Conservation (phyloP, 1,140 invertebrate genomes). For the Zaprionus taronus region DNA sequence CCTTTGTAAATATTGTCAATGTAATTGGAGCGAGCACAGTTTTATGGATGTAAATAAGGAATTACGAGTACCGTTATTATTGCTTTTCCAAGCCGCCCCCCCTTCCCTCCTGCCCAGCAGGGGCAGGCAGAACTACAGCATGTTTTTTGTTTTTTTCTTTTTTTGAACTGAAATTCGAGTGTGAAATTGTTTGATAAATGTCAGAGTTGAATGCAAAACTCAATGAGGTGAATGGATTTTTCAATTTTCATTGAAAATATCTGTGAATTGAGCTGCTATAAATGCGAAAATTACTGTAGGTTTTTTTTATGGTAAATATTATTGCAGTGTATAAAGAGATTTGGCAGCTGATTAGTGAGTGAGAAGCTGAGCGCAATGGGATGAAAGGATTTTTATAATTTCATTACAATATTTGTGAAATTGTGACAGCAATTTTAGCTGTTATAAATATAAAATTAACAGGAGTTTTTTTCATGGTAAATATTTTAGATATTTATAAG, state of each 20-base stretch:
- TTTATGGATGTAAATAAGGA: conserved; percentile 42
- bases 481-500: no score
- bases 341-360: not conserved
- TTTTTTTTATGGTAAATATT: not conserved
- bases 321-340: not conserved
- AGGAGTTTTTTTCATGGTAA: no score
- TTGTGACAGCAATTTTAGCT: no score
- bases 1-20: conserved; percentile 68
- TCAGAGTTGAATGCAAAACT: not conserved
- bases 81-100: not conserved
- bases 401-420: not conserved
- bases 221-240: conserved; percentile 3
- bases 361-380: not conserved
- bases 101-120: no score
- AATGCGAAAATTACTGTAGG: not conserved
- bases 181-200: conserved; percentile 11
- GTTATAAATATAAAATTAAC: no score
- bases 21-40: conserved; percentile 68
- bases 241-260: not conserved
- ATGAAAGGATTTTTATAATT: not conserved
- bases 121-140: not conserved
- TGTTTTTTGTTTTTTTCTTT: not conserved
- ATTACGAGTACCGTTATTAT: conserved; percentile 31
- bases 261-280: not conserved
- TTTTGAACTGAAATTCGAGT: conserved; percentile 2